Evolutionary conservation across 2,797 vertebrate species (phyloP).

Genomic region (Dermochelys coriacea): DNA sequence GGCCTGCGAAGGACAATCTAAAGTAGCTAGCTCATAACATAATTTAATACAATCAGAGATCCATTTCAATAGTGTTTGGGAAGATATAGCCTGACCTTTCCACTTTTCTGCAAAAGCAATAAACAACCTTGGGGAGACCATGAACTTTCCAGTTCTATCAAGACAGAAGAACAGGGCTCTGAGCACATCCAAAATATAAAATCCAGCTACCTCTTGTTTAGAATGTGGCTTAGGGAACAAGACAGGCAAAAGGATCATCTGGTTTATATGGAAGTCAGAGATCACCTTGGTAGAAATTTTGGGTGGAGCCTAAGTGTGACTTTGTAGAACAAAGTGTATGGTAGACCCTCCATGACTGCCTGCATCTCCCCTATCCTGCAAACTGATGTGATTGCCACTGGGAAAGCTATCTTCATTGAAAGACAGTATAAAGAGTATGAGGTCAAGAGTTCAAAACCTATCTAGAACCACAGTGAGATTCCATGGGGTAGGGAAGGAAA

Average conservation of each 20-base stretch:
- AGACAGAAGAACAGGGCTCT: neutral
- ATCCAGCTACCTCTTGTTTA: neutral
- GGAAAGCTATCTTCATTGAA: neutral
- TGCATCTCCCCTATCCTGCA: neutral
- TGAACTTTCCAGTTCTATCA: neutral
- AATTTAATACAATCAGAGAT: neutral
- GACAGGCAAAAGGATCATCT: neutral
- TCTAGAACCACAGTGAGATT: neutral
- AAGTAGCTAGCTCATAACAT: neutral
- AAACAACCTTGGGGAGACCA: neutral
- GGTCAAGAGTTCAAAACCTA: neutral
- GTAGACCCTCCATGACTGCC: neutral
- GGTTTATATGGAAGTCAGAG: neutral
- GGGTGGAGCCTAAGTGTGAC: accelerated
- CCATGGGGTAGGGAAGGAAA: neutral
- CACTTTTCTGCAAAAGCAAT: neutral
- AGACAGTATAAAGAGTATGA: neutral
- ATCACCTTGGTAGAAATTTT: neutral
- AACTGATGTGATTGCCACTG: neutral
- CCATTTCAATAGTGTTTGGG: neutral
- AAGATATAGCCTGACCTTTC: neutral
- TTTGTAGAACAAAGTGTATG: neutral
- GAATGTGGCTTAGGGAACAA: neutral
- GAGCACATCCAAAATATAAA: neutral
- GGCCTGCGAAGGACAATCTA: neutral